Evolutionary conservation across 2,888 invertebrate genomes (phyloP), one percentile per base, ranked within the genome.

Genomic region (Morpho helenor): DNA sequence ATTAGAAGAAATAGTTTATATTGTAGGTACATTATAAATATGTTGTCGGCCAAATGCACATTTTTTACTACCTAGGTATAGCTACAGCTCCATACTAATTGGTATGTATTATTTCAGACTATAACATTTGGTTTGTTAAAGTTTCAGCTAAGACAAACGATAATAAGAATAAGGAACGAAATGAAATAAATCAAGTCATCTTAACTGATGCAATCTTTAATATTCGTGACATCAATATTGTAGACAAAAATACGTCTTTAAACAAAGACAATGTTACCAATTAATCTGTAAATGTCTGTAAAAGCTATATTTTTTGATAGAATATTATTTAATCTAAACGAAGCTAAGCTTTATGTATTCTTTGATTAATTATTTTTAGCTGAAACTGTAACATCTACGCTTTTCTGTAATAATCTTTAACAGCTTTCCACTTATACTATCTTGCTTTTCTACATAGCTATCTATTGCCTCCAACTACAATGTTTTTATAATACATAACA

Each of bases 381-480:
- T 56, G 59, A 63, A 66, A 60, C 52, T 45, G 22, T 62, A 56
- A 61, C 61, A 65, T 56, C 23, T 10, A 53, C 44, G 66, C 65
- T 66, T 66, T 64, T 63, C 48, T 66, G 50, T 67, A 63, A 65
- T 57, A 50, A 46, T 58, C 58, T 56, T 31, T 57, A 55, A 56
- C 62, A 57, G 68, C 66, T 66, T 68, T 2, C 59, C 64, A 68
- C 67, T 65, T 62, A 60, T 57, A 64, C 68, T 64, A 49, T 62
- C 16, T 16, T 16, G 63, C 52, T 64, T 60, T 63, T 65, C 62
- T 63, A 69, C 67, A 71, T 71, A 70, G 69, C 60, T 69, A 56
- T 68, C 66, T 61, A 65, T 66, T 75, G 77, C 77, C 77, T 76
- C 77, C 77, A 31, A 80, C 78, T 71, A 81, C 82, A 79, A 74